Percentiles rank a stretch among this genome's conserved stretches.
Evolutionary conservation across 92 coral and sea anemone genomes (phyloP).

Genomic region (Zoanthus sansibaricus): DNA sequence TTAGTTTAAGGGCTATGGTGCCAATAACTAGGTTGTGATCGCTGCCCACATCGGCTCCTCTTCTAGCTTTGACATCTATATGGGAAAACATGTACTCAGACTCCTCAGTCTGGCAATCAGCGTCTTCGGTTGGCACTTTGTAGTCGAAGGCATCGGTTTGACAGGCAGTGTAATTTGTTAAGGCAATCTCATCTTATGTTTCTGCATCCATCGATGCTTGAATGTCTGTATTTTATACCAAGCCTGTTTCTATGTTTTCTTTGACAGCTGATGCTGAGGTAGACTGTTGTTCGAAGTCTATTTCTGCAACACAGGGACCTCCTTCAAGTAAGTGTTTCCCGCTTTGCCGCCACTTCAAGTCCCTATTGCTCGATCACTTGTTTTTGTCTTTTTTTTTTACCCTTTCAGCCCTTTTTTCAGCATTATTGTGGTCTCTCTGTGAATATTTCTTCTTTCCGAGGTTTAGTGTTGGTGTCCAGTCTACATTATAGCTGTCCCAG

Average conservation of each 20-base stretch:
- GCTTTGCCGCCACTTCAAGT: background rate
- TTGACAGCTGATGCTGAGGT: background rate
- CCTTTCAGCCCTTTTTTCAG: background rate
- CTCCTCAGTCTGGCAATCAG: background rate
- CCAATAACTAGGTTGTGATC: too few species aligned
- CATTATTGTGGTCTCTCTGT: background rate
- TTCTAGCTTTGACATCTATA: too few species aligned
- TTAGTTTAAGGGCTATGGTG: too few species aligned
- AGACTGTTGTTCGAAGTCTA: background rate
- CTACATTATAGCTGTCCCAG: constrained; percentile 1
- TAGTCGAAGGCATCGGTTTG: background rate
- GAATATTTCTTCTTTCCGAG: background rate
- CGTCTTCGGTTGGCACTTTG: background rate
- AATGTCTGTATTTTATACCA: background rate
- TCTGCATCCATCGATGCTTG: background rate
- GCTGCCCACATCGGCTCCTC: too few species aligned
- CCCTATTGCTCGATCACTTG: background rate
- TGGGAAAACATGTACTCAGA: background rate
- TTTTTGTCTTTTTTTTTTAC: background rate
- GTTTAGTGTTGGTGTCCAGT: background rate
- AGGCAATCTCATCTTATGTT: background rate
- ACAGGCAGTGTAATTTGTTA: background rate
- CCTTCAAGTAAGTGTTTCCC: background rate
- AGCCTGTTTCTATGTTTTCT: background rate
- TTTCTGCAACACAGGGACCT: background rate